Conservation (phyloP, 2,113 vertebrate genomes). For the Corythaixoides concolor region DNA sequence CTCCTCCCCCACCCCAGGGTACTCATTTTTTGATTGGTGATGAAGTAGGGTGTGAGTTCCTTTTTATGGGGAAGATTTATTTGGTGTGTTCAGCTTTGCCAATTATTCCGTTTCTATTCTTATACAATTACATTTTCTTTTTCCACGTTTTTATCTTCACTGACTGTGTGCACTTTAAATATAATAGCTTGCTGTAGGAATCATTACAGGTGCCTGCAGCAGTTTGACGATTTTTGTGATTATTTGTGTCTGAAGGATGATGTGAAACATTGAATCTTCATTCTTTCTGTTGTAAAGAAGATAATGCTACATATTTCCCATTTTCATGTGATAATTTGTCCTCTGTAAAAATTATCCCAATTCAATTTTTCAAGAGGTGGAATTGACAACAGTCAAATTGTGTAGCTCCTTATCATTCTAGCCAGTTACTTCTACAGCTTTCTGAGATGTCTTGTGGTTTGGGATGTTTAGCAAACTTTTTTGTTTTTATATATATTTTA, state of each 20-base stretch:
- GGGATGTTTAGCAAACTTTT: not conserved
- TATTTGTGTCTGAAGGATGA: not conserved
- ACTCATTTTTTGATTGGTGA: not conserved
- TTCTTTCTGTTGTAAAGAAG: not conserved
- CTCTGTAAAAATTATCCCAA: not conserved
- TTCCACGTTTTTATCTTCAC: not conserved
- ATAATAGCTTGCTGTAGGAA: not conserved
- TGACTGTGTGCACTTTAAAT: not conserved
- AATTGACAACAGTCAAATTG: not conserved
- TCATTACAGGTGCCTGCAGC: not conserved
- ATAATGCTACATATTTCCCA: accelerated
- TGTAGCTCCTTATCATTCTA: not conserved
- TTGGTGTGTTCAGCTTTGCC: not conserved
- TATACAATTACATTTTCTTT: not conserved
- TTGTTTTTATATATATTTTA: not conserved
- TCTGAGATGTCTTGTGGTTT: not conserved
- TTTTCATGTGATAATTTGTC: not conserved
- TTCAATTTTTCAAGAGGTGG: not conserved
- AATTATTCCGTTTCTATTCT: not conserved
- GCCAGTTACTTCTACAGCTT: not conserved
- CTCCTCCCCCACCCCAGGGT: accelerated
- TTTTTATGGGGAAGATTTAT: not conserved
- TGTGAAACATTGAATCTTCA: not conserved
- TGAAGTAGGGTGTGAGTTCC: not conserved
- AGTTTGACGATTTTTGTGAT: not conserved